Percentiles rank a stretch among this genome's conserved stretches.
Evolutionary conservation across 2,113 vertebrate genomes (phyloP).

Genomic region (Atherinomorus stipes): DNA sequence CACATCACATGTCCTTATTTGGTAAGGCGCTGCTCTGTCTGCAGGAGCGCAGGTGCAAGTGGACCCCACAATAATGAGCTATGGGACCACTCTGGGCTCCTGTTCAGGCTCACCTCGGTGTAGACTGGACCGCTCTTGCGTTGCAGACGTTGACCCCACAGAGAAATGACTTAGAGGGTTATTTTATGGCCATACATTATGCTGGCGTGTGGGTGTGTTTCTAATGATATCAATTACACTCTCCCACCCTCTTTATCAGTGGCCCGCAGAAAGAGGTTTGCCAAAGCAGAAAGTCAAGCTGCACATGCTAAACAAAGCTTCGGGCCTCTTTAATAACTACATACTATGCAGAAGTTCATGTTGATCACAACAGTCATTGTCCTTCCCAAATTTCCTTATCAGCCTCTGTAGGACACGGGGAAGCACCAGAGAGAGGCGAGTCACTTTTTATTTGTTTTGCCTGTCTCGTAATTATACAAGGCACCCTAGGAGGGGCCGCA

Average conservation of each 20-base stretch:
- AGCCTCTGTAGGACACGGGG: constrained; percentile 5
- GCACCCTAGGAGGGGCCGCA: constrained; percentile 37
- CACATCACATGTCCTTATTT: constrained; percentile 67
- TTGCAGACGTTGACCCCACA: constrained; percentile 18
- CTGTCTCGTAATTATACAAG: constrained; percentile 30
- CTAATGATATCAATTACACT: constrained; percentile 48
- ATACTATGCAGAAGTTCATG: constrained; percentile 5
- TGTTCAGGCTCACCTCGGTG: neutral
- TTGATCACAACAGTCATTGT: constrained; percentile 27
- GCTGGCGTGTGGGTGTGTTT: constrained; percentile 14
- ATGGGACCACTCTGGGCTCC: constrained; percentile 25
- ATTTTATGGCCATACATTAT: neutral
- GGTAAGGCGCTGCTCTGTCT: constrained; percentile 41
- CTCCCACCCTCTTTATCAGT: constrained; percentile 62
- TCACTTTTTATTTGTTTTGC: constrained; percentile 60
- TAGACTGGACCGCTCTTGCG: neutral
- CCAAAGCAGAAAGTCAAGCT: constrained; percentile 54
- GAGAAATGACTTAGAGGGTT: constrained; percentile 12
- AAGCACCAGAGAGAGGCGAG: constrained; percentile 36
- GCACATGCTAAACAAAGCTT: constrained; percentile 25
- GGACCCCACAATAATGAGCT: constrained; percentile 51
- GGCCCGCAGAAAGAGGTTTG: constrained; percentile 30
- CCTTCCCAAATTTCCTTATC: constrained; percentile 13
- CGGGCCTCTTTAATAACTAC: constrained; percentile 6
- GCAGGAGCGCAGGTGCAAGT: constrained; percentile 69